phyloP scores from a whole-genome alignment of 2,113 vertebrate species.

The Tragelaphus buxtoni region DNA sequence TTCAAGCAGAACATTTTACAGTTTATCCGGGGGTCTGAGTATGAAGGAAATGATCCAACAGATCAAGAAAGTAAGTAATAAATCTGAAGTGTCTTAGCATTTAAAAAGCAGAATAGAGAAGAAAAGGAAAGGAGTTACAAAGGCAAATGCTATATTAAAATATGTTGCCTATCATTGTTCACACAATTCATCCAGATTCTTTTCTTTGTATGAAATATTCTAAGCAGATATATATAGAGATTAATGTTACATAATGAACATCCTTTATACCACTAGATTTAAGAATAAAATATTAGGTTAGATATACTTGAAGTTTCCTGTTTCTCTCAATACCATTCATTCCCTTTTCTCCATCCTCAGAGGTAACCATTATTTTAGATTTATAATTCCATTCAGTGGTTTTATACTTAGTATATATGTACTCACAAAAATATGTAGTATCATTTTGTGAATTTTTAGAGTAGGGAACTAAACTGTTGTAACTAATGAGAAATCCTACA shows the following conservation, averaged over 20 bases:
- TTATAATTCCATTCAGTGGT: not conserved
- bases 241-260: not conserved
- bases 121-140: not conserved
- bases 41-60: constrained; percentile 65
- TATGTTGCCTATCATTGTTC: not conserved
- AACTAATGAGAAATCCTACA: not conserved
- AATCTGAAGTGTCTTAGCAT: not conserved
- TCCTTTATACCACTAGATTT: not conserved
- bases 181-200: not conserved
- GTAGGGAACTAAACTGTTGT: not conserved
- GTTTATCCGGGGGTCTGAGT: constrained; percentile 75
- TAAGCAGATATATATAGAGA: constrained; percentile 1
- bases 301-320: not conserved
- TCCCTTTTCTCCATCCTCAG: not conserved
- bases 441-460: not conserved
- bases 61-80: constrained; percentile 79
- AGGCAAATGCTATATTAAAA: not conserved
- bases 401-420: not conserved
- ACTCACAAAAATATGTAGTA: not conserved
- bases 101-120: not conserved
- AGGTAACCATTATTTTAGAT: not conserved
- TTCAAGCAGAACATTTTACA: constrained; percentile 81
- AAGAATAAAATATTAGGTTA: not conserved
- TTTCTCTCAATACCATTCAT: not conserved
- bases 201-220: constrained; percentile 13